These are phyloP conservation scores for Teinopalpus imperialis DNA, from an alignment of 2,888 invertebrate species.

Conservation along the genomic window DNA sequence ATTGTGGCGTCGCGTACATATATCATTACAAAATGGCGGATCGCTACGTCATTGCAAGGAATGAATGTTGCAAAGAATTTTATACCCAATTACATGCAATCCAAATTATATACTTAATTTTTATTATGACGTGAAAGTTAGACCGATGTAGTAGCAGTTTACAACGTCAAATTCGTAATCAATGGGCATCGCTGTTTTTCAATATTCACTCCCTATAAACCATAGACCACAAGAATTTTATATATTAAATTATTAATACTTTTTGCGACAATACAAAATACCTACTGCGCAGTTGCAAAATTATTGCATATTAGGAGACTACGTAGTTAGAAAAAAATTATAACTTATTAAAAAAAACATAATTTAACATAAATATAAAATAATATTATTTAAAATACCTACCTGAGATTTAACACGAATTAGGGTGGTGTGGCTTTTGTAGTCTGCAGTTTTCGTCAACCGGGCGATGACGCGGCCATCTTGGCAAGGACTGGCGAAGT, in stretches of 20 bases:
- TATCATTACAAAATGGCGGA: slow-evolving; percentile 5
- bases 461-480: slow-evolving; percentile 69
- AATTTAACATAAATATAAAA: too few species aligned
- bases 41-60: background rate
- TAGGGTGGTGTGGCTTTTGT: background rate
- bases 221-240: slow-evolving; percentile 22
- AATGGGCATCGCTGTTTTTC: too few species aligned
- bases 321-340: background rate
- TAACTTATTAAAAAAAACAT: background rate
- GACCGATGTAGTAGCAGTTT: too few species aligned
- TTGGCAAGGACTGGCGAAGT: slow-evolving; percentile 48
- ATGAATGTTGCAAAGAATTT: too few species aligned
- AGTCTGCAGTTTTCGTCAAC: slow-evolving; percentile 40
- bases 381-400: slow-evolving; percentile 22
- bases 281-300: slow-evolving; percentile 7
- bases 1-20: slow-evolving; percentile 5
- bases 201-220: slow-evolving; percentile 7
- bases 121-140: too few species aligned
- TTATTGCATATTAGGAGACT: background rate
- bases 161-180: too few species aligned
- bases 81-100: background rate
- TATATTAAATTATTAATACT: background rate
- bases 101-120: background rate
- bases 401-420: slow-evolving; percentile 28
- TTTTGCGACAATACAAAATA: background rate